Base-by-base conservation (phyloP, 2,888 invertebrate genomes). In the Acrocyrtus sp. region DNA sequence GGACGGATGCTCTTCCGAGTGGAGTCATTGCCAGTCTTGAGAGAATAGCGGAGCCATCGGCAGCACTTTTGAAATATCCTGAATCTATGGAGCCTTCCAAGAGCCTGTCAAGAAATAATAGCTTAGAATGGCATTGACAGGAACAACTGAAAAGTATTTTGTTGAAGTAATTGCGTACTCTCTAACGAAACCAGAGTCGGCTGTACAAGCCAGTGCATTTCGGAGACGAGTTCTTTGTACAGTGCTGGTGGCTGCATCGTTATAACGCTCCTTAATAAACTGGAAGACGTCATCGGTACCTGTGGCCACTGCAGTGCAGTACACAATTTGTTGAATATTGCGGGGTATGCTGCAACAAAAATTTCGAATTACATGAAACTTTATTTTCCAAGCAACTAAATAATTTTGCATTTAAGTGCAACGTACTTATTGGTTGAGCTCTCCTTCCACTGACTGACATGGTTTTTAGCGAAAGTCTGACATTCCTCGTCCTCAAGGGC, bases 401-500 rank as follows among this genome's bases (percentile, higher is more conserved):
- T n/a, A 29, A 2, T 19, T 21, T 19, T 17, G 12, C 57, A 19
- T 57, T 22, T 41, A 21, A 19, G 10, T n/a, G 12, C 3, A 41
- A 22, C 51, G 26, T 34, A 10, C 10, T 69, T 75, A n/a, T 43
- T 45, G 6, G 34, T 50, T 12, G 62, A 19, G 26, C 24, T 34
- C 17, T 19, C 19, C 10, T 29, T 67, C 76, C 78, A 78, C n/a
- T 45, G 41, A 3, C 27, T 51, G 1, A 72, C 61, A 1, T 54
- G 19, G 19, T 19, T 12, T 8, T 34, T 34, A 5, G 74, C 65
- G 27, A 53, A 61, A 3, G n/a, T 34, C 4, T 45, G 34, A 21
- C 77, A 78, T 47, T 74, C 75, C 0, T 51, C 48, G 15, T 70
- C 75, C 65, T 78, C 74, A 8, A 78, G 29, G 8, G 72, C 74